Evolutionary conservation across 2,113 vertebrate species (phyloP).

Genomic region (Phyllostomus discolor): DNA sequence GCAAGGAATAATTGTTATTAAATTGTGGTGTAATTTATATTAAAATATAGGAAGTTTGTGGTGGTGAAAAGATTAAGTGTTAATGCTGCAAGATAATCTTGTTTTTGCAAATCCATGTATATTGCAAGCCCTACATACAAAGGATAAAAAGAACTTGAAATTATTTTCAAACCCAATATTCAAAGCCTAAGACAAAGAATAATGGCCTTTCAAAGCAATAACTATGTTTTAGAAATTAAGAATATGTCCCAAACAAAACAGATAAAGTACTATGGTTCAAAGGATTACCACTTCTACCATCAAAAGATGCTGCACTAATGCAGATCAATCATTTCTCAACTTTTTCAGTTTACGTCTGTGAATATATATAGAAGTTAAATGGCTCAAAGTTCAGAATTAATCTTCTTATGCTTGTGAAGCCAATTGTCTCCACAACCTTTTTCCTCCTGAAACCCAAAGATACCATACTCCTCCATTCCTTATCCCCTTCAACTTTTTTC

Average conservation of each 20-base stretch:
- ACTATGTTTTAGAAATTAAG: background rate
- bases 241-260: background rate
- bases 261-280: background rate
- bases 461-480: background rate
- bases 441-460: background rate
- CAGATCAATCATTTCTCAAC: background rate
- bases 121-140: background rate
- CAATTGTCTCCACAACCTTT: background rate
- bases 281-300: background rate
- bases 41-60: background rate
- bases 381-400: background rate
- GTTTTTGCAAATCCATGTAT: background rate
- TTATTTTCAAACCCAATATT: constrained; percentile 28
- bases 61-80: background rate
- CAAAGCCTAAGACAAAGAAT: background rate
- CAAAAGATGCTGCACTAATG: background rate
- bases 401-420: background rate
- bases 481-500: background rate
- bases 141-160: background rate
- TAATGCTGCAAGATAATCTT: background rate
- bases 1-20: background rate
- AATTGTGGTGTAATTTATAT: background rate
- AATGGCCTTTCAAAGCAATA: background rate
- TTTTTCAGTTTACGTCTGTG: background rate
- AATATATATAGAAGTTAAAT: background rate